Percentiles rank a stretch among this genome's conserved stretches.
Conservation (phyloP, 1,140 invertebrate species). For the Drosophila nigromelanica region DNA sequence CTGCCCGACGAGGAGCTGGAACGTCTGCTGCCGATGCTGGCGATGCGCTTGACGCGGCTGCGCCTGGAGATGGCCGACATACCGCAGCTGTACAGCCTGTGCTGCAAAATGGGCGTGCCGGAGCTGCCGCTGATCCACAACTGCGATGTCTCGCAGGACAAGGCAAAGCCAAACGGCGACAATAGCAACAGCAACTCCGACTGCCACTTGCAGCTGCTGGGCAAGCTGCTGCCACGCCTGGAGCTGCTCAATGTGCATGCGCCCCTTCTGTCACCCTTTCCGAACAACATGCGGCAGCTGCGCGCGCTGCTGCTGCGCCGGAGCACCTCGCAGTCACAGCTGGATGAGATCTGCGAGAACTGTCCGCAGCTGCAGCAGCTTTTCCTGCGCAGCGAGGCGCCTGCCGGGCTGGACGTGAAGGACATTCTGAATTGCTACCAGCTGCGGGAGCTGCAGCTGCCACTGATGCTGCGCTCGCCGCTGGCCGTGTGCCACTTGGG, state of each 20-base stretch:
- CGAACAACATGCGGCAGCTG: conserved; percentile 9
- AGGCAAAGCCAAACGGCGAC: background rate
- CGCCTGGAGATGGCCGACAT: conserved; percentile 35
- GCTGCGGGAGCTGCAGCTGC: conserved; percentile 33
- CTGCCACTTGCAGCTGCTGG: conserved; percentile 1
- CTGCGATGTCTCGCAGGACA: conserved; percentile 9
- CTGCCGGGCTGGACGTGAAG: conserved; percentile 9
- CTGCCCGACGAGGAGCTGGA: conserved; percentile 25
- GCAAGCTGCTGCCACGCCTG: conserved; percentile 28
- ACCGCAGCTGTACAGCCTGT: background rate
- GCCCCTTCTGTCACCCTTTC: conserved; percentile 13
- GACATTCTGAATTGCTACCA: conserved; percentile 20
- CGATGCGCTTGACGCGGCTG: conserved; percentile 6
- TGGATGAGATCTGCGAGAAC: conserved; percentile 33
- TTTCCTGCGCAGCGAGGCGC: conserved; percentile 11
- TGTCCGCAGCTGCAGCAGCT: conserved; percentile 32
- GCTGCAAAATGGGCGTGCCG: background rate
- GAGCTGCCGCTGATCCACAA: background rate
- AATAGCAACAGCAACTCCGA: background rate
- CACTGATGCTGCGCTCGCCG: conserved; percentile 26
- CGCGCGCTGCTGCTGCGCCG: conserved; percentile 11
- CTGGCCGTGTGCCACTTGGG: conserved; percentile 13
- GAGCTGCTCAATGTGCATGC: conserved; percentile 21
- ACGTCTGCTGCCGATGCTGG: conserved; percentile 34
- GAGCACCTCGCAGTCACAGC: background rate